phyloP scores from a whole-genome alignment of 2,113 vertebrate species.

The Synchiropus splendidus region DNA sequence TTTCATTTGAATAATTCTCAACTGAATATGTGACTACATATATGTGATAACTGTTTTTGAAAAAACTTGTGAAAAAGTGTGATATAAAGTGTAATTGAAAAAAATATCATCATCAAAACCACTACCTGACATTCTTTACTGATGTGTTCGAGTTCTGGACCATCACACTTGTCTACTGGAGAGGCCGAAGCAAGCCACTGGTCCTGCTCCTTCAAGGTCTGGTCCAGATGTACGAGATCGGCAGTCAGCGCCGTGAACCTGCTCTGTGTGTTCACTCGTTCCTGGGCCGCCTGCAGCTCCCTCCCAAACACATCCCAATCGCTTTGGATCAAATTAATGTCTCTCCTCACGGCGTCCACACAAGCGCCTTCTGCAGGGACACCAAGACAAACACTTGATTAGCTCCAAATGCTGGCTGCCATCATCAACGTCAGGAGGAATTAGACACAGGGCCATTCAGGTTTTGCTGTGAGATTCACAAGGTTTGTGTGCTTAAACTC shows the following conservation, averaged over 20 bases:
- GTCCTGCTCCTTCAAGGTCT: slow-evolving; percentile 65
- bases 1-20: too few relatives aligned
- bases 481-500: too few relatives aligned
- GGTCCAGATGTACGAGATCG: slow-evolving; percentile 69
- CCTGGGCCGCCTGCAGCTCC: slow-evolving; percentile 64
- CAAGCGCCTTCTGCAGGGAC: slow-evolving; percentile 60
- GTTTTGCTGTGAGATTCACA: too few relatives aligned
- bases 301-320: slow-evolving; percentile 70
- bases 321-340: slow-evolving; percentile 55
- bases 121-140: slow-evolving; percentile 75
- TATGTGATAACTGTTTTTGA: too few relatives aligned
- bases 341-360: slow-evolving; percentile 52
- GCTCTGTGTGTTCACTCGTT: slow-evolving; percentile 69
- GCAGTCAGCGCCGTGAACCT: slow-evolving; percentile 64
- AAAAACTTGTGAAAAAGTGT: too few relatives aligned
- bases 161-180: slow-evolving; percentile 22
- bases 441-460: too few relatives aligned
- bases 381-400: background rate
- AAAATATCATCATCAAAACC: too few relatives aligned
- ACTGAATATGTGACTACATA: too few relatives aligned
- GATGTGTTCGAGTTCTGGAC: slow-evolving; percentile 42
- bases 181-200: slow-evolving; percentile 54
- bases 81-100: too few relatives aligned
- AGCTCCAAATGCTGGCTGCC: background rate
- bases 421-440: too few relatives aligned